A percentile compares a stretch with the other conserved stretches of the same genome.
These are phyloP conservation scores for Drosophila gunungcola DNA, from an alignment of 1,140 invertebrate species.

Conservation along the genomic window DNA sequence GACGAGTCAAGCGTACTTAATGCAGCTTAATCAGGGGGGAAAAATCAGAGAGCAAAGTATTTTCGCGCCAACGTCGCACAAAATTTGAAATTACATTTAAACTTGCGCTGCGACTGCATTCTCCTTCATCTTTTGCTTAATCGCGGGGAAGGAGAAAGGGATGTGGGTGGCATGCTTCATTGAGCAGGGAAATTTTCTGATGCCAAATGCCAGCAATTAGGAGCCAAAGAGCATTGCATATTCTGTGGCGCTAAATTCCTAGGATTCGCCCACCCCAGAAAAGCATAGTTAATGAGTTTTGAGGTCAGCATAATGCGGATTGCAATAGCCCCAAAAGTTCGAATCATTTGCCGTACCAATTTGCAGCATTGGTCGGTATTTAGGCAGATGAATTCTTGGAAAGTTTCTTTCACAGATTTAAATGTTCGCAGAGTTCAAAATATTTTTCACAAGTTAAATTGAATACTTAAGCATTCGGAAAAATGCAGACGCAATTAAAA, in stretches of 20 bases:
- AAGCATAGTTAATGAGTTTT: constrained; percentile 58
- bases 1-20: constrained; percentile 33
- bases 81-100: constrained; percentile 70
- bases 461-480: background rate
- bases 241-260: constrained; percentile 54
- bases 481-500: background rate
- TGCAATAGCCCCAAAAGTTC: constrained; percentile 19
- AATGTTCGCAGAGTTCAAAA: background rate
- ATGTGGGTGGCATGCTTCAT: constrained; percentile 55
- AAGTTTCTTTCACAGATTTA: constrained; percentile 6
- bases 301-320: constrained; percentile 13
- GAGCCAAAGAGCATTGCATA: constrained; percentile 61
- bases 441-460: constrained; percentile 1
- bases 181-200: constrained; percentile 53
- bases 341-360: constrained; percentile 21
- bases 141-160: background rate
- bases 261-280: constrained; percentile 34
- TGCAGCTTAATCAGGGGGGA: constrained; percentile 37
- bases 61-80: constrained; percentile 58
- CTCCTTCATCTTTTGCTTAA: constrained; percentile 30
- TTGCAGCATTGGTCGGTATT: constrained; percentile 17
- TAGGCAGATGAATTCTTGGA: constrained; percentile 7
- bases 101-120: constrained; percentile 46
- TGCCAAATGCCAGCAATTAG: constrained; percentile 67
- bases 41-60: constrained; percentile 26